A percentile compares a stretch with the other conserved stretches of the same genome.
phyloP scores from a whole-genome alignment of 2,888 invertebrate species.

The Rhagonycha fulva region DNA sequence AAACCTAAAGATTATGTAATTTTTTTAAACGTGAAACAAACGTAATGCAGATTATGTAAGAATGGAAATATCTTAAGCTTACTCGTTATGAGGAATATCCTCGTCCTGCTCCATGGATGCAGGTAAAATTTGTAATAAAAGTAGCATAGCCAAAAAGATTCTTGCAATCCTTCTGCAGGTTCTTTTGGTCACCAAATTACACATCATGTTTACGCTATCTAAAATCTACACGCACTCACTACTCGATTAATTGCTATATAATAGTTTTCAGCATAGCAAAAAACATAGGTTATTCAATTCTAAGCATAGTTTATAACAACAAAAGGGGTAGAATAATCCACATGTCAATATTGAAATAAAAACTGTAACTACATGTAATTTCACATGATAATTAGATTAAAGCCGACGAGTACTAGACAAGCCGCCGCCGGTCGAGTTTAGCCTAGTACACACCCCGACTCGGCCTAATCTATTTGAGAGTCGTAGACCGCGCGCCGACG shows the following conservation, averaged over 20 bases:
- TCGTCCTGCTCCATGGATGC: conserved; percentile 77
- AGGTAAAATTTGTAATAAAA: conserved; percentile 54
- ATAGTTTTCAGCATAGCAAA: conserved; percentile 29
- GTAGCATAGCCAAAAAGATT: conserved; percentile 38
- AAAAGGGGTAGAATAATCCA: not conserved
- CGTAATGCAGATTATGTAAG: not conserved
- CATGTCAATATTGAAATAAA: conserved; percentile 18
- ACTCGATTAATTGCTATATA: conserved; percentile 38
- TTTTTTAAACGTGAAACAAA: not conserved
- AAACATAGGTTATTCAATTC: not conserved
- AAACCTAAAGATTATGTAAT: not conserved
- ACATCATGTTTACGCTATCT: conserved; percentile 42
- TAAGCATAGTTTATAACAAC: not conserved
- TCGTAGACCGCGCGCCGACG: conserved; percentile 49
- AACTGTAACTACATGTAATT: conserved; percentile 26
- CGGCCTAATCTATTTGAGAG: conserved; percentile 50
- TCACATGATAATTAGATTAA: conserved; percentile 45
- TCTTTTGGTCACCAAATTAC: conserved; percentile 20
- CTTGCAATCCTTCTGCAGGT: conserved; percentile 26
- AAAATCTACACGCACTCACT: conserved; percentile 35
- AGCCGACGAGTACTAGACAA: conserved; percentile 34
- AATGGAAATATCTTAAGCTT: conserved; percentile 55
- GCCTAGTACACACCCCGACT: conserved; percentile 55
- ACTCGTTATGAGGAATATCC: conserved; percentile 90
- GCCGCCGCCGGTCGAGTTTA: conserved; percentile 46